A percentile compares a stretch with the other conserved stretches of the same genome.
Conservation (phyloP, 2,888 invertebrate species). For the Penaeus monodon region DNA sequence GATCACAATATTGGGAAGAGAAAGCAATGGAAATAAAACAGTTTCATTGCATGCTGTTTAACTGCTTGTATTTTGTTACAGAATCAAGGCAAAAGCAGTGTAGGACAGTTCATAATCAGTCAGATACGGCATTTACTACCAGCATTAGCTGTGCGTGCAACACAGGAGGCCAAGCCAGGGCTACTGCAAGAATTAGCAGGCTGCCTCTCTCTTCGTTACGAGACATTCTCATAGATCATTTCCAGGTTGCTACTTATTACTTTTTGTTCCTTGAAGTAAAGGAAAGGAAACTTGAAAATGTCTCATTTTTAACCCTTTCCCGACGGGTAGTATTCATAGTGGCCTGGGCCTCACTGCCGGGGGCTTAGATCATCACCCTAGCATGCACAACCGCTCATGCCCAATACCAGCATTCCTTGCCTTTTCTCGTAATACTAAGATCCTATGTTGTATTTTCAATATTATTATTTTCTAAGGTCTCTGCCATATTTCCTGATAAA, state of each 20-base stretch:
- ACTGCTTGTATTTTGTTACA: neutral
- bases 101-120: conserved; percentile 38
- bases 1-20: too few relatives aligned
- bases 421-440: too few relatives aligned
- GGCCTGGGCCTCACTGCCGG: too few relatives aligned
- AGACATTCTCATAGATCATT: conserved; percentile 60
- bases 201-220: conserved; percentile 50
- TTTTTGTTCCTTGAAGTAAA: neutral
- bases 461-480: too few relatives aligned
- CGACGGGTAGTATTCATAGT: too few relatives aligned
- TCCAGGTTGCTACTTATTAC: conserved; percentile 35
- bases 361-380: too few relatives aligned
- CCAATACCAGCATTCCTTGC: too few relatives aligned
- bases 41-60: too few relatives aligned
- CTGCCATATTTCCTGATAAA: too few relatives aligned
- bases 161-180: conserved; percentile 45
- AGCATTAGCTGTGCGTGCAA: conserved; percentile 49
- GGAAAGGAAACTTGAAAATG: neutral
- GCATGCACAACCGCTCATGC: too few relatives aligned
- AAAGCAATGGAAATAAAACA: too few relatives aligned
- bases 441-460: too few relatives aligned
- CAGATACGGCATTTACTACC: conserved; percentile 60
- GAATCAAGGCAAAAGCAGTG: conserved; percentile 22
- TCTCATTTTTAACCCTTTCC: neutral
- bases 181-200: conserved; percentile 54